These are phyloP conservation scores for Zeuzera pyrina DNA, from an alignment of 2,888 invertebrate genomes.

Conservation along the genomic window DNA sequence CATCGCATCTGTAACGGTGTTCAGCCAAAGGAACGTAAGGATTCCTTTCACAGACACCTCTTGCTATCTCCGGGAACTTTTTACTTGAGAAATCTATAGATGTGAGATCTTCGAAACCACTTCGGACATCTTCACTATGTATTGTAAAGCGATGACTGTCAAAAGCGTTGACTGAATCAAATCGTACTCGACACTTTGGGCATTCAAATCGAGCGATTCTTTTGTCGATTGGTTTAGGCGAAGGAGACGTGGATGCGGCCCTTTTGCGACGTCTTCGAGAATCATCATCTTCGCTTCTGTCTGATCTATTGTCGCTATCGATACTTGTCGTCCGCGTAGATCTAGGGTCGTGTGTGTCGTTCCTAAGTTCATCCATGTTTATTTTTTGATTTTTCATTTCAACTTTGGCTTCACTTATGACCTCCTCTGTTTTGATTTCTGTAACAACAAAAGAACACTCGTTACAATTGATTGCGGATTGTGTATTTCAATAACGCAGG, in stretches of 20 bases:
- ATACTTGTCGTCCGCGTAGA: slow-evolving; percentile 56
- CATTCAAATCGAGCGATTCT: slow-evolving; percentile 74
- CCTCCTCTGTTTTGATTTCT: slow-evolving; percentile 69
- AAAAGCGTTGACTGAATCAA: slow-evolving; percentile 80
- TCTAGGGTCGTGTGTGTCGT: slow-evolving; percentile 41
- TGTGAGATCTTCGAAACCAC: slow-evolving; percentile 80
- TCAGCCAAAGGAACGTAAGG: slow-evolving; percentile 74
- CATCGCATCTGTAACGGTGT: slow-evolving; percentile 78
- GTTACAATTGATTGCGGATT: slow-evolving; percentile 53
- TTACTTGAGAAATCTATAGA: slow-evolving; percentile 86
- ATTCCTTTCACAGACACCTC: slow-evolving; percentile 78
- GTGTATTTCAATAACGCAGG: slow-evolving; percentile 62
- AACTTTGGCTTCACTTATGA: slow-evolving; percentile 60
- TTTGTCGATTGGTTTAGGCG: slow-evolving; percentile 50
- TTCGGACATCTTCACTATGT: slow-evolving; percentile 73
- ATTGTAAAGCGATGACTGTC: slow-evolving; percentile 79
- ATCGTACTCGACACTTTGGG: slow-evolving; percentile 80
- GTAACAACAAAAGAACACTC: slow-evolving; percentile 54
- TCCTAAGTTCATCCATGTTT: slow-evolving; percentile 45
- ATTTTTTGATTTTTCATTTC: slow-evolving; percentile 33
- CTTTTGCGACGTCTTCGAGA: slow-evolving; percentile 47
- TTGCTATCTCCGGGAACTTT: slow-evolving; percentile 85
- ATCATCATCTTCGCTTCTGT: slow-evolving; percentile 66
- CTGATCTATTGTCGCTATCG: slow-evolving; percentile 72
- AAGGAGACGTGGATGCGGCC: slow-evolving; percentile 53